Percentiles rank a stretch among this genome's conserved stretches.
phyloP scores from a whole-genome alignment of 2,797 vertebrate species.

The Lerista edwardsae region DNA sequence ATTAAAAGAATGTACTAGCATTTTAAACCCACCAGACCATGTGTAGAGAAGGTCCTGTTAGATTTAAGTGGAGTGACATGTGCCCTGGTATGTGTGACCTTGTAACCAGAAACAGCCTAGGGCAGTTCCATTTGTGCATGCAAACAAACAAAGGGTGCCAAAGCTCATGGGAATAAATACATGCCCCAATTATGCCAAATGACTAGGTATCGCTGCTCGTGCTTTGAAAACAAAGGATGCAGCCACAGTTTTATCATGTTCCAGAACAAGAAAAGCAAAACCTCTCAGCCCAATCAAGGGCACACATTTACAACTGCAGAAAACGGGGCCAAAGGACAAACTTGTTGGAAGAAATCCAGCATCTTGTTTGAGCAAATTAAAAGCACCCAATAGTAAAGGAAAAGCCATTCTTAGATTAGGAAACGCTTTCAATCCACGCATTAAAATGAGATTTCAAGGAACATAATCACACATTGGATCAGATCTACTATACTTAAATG shows the following conservation, averaged over 20 bases:
- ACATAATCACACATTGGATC: not conserved
- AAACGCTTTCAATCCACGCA: constrained; percentile 5
- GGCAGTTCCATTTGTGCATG: not conserved
- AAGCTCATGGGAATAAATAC: constrained; percentile 6
- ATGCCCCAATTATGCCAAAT: constrained; percentile 38
- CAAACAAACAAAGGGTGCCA: constrained; percentile 4
- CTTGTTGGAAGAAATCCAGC: not conserved
- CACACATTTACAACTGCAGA: not conserved
- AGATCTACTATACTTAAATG: not conserved
- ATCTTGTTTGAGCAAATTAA: not conserved
- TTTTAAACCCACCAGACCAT: not conserved
- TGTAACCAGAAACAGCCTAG: constrained; percentile 18
- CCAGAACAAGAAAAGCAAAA: constrained; percentile 10
- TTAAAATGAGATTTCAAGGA: constrained; percentile 35
- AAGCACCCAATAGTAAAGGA: not conserved
- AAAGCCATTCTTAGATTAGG: not conserved
- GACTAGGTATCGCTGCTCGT: constrained; percentile 8
- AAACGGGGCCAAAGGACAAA: accelerated
- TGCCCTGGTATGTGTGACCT: constrained; percentile 8
- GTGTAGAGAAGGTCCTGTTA: not conserved
- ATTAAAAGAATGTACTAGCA: constrained; percentile 8
- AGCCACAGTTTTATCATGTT: not conserved
- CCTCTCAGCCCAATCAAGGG: not conserved
- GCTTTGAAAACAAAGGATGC: constrained; percentile 30
- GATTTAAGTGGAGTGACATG: constrained; percentile 9